Evolutionary conservation across 2,888 invertebrate genomes (phyloP), one percentile per base, ranked within the genome.

Genomic region (Ditula angustiorana): DNA sequence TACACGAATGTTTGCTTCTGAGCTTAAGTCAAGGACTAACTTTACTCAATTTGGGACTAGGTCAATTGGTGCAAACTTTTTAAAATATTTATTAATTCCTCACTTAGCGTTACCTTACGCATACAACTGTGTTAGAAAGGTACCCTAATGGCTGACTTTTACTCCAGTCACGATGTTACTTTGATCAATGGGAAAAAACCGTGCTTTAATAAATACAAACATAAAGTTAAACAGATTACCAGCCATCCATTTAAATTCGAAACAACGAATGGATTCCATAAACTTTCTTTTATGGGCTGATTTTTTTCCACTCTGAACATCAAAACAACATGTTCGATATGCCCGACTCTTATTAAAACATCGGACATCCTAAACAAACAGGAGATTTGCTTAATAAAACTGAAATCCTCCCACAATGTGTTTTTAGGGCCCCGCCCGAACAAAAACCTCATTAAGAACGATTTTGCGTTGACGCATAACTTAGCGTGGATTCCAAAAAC

Each of bases 351-450:
- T 59, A 59, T 64, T 58, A 64, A 59, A 64, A 64, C 53, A 64
- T 64, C 37, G 53, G 52, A 26, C 46, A 37, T 59, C 64, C 64
- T 64, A 64, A 59, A 46, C 37, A 58, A 64, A 64, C 58, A 59
- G 30, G 46, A 53, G 53, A 59, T 64, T 64, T 64, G 58, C 37
- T 64, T 64, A 64, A 64, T 59, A 64, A 64, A 52, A 59, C 53
- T 59, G 52, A 26, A 59, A 64, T 37, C 58, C 52, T 11, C 55
- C 26, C 58, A 53, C 46, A 53, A 23, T 59, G 52, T 64, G 52
- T 59, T 59, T 64, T 64, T 37, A 59, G 58, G 46, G 58, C 26
- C 35, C 58, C 28, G 44, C 26, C 8, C n/a, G 19, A 28, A 52
- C 21, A 58, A 59, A 64, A 64, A 44, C 50, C 57, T 57, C 50